These are phyloP conservation scores for Saccopteryx bilineata DNA, from an alignment of 2,113 vertebrate genomes.

Conservation along the genomic window DNA sequence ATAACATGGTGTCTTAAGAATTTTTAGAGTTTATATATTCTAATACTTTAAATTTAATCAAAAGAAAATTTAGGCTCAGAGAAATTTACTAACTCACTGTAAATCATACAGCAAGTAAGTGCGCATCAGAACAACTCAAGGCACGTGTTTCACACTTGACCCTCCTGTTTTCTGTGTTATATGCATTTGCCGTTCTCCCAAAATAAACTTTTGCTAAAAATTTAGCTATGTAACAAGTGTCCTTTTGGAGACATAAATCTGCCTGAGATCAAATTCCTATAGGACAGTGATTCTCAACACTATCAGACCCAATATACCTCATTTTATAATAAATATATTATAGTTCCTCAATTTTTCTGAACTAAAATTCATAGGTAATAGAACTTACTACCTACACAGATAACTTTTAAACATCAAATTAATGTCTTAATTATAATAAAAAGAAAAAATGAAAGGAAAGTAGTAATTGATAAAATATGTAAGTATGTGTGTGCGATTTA, in stretches of 20 bases:
- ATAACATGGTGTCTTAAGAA: neutral
- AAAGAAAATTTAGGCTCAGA: neutral
- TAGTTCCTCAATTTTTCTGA: neutral
- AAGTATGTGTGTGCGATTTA: neutral
- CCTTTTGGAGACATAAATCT: neutral
- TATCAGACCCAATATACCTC: neutral
- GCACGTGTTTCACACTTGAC: neutral
- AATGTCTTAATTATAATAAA: neutral
- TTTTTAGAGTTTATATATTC: constrained; percentile 34
- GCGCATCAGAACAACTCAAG: neutral
- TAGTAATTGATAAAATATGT: neutral
- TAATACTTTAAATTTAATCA: neutral
- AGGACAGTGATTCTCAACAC: neutral
- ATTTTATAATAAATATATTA: neutral
- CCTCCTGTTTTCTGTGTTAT: neutral
- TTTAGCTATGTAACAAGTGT: neutral
- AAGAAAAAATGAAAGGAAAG: constrained; percentile 14
- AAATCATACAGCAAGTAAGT: neutral
- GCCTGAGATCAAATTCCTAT: neutral
- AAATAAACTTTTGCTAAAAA: constrained; percentile 31
- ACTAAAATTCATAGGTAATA: constrained; percentile 33
- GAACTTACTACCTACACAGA: neutral
- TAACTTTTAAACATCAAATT: constrained; percentile 14
- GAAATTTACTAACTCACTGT: neutral
- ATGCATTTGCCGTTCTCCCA: neutral